Conservation (phyloP, 2,113 vertebrate species). For the Hippocampus comes region DNA sequence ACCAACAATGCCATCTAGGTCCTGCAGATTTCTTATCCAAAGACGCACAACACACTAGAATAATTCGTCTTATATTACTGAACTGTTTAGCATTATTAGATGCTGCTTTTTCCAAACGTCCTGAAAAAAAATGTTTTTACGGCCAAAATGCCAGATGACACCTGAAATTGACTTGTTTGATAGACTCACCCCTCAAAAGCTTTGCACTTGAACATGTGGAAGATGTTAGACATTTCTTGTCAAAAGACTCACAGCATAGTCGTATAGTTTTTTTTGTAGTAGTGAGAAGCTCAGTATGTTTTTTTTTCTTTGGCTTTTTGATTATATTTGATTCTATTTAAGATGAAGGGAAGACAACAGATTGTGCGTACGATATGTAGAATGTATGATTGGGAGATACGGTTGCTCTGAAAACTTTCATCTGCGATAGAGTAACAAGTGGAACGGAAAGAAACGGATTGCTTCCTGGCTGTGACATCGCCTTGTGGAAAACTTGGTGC, state of each 20-base stretch:
- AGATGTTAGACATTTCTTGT: neutral
- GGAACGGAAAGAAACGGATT: neutral
- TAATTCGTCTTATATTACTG: too few species aligned
- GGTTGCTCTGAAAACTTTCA: neutral
- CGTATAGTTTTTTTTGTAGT: neutral
- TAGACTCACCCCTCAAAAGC: too few species aligned
- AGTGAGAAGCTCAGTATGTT: neutral
- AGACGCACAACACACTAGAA: too few species aligned
- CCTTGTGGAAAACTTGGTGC: conserved; percentile 11
- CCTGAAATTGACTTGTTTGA: too few species aligned
- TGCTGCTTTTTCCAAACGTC: too few species aligned
- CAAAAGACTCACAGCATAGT: neutral
- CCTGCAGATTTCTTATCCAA: neutral
- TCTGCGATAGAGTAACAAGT: neutral
- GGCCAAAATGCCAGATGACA: too few species aligned
- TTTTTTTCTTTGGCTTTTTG: neutral
- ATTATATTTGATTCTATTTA: neutral
- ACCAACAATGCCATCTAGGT: neutral
- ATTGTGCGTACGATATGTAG: neutral
- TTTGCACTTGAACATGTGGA: too few species aligned
- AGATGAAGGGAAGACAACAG: neutral
- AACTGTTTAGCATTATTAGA: too few species aligned
- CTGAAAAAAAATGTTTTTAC: too few species aligned
- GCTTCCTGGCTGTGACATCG: conserved; percentile 20
- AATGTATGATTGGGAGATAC: neutral